Conservation (phyloP, 2,797 vertebrate genomes). For the Galago senegalensis region DNA sequence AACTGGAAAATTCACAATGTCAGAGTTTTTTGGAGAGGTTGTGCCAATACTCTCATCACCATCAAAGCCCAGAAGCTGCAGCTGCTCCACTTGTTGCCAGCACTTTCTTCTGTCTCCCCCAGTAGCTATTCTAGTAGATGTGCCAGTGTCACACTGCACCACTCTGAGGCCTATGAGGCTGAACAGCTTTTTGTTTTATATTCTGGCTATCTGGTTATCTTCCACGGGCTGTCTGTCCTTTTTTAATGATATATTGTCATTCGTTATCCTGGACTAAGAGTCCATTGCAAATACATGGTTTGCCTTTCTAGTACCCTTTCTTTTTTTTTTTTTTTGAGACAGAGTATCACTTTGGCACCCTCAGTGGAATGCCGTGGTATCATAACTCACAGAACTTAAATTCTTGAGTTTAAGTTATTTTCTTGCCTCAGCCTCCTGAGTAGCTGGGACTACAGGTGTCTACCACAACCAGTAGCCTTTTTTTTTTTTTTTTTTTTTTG, state of each 20-base stretch:
- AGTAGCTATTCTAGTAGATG: no score
- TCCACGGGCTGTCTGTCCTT: background rate
- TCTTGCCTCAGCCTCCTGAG: no score
- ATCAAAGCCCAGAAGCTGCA: accelerated
- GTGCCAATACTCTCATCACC: background rate
- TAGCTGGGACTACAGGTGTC: no score
- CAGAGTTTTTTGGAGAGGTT: background rate
- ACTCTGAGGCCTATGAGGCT: background rate
- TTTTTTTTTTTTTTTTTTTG: no score
- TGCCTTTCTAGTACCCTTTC: background rate
- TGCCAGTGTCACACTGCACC: accelerated
- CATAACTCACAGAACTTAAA: no score
- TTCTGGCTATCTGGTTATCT: background rate
- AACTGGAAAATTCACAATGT: background rate
- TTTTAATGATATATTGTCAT: no score
- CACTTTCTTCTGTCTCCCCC: background rate
- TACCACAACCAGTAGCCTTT: no score
- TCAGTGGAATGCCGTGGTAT: no score
- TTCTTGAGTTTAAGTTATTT: no score
- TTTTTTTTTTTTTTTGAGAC: no score
- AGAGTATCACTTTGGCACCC: no score
- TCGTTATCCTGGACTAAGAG: background rate
- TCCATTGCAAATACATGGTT: background rate
- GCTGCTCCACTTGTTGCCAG: background rate
- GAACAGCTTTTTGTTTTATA: background rate